Evolutionary conservation across 2,797 vertebrate species (phyloP), one percentile per base, ranked within the genome.

Genomic region (Phalloptychus januarius): DNA sequence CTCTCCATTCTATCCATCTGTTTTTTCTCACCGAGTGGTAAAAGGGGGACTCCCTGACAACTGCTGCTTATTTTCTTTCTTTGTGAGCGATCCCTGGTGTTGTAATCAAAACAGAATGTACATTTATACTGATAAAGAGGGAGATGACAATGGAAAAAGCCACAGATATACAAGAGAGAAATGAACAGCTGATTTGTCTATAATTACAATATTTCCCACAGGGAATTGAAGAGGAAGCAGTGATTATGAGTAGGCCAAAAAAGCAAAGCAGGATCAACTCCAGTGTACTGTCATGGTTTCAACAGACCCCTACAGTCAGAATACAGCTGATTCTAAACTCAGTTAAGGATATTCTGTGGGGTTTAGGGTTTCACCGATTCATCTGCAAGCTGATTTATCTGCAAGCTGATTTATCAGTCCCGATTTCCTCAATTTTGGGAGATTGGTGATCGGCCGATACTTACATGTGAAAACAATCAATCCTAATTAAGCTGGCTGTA

Each of bases 51-150:
- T 85, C 88, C 56, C 81, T 82, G 78, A 88, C 81, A 86, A 85
- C 90, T 75, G 61, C 52, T 80, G 78, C 79, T 81, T 82, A 65
- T 83, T 85, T 89, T 87, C 74, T 90, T 92, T 90, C 81, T 89
- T 78, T 82, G 86, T 46, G 44, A 86, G 88, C 90, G 90, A 90
- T 91, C 91, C 83, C 86, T 87, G 75, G 75, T 81, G 81, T 85
- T 86, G 83, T 93, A 94, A 94, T 93, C 84, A 92, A 92, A 95
- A 92, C 89, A 91, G 79, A 89, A 92, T 92, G 92, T 90, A 88
- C 79, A 81, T 78, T 89, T 89, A 76, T 83, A 91, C 72, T 89
- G 82, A 91, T 92, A 88, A 91, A 91, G 85, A 81, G 72, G 80
- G 75, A 67, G 48, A 84, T 85, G 87, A 90, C 89, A 92, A 85